Base-by-base conservation (phyloP, 2,888 invertebrate species). In the Oligia fasciuncula region DNA sequence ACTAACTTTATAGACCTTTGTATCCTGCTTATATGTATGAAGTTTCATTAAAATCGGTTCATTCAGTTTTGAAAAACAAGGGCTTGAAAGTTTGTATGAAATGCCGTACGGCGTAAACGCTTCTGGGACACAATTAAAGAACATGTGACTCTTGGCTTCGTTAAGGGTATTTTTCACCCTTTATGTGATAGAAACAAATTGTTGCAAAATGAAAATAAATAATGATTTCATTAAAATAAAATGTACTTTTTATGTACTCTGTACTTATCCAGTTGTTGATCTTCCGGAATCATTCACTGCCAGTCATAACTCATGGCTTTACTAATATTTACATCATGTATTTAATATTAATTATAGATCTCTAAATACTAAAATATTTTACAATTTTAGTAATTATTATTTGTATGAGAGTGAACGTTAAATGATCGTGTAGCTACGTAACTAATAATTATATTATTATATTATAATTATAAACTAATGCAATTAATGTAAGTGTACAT, bases 401-500 rank as follows among this genome's bases (percentile, higher is more conserved):
- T 72, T 87, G 35, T 78, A 62, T 78, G 66, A 17, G 70, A 71
- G 66, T 84, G 69, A 69, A 77, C 4, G 68, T 77, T 62, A 13
- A 57, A 75, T 69, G 72, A 63, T 77, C 49, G 76, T 84, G 73
- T 86, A 80, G 77, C 75, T 69, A 80, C 75, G 65, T 86, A 80
- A 79, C 63, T 77, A 68, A 77, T 54, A 43, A 57, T 54, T 43
- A 57, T 54, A 49, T 76, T 72, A 63, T 46, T 51, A 57, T 49
- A 49, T 76, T 72, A 63, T 46, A 73, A 80, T 65, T 62, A 79
- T 65, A 70, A 84, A 82, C 77, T 85, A 85, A 86, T 83, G 84
- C 79, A 84, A 86, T 77, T 79, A 80, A 77, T 79, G 13, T 78
- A 79, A 81, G 75, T 88, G 74, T 86, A 87, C 76, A 86, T 88